Conservation (phyloP, 2,888 invertebrate genomes). For the Ochlodes sylvanus region DNA sequence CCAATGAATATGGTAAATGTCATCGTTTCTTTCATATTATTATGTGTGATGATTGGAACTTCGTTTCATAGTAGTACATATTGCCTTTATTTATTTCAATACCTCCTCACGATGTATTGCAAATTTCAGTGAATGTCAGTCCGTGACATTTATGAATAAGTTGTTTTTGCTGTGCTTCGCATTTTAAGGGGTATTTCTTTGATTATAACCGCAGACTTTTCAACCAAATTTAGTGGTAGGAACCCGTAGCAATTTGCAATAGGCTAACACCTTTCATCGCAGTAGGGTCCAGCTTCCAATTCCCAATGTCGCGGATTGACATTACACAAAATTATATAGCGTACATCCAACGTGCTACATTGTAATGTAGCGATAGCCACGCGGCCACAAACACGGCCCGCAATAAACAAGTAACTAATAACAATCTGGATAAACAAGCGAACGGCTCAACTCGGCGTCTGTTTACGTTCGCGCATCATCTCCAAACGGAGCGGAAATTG, state of each 20-base stretch:
- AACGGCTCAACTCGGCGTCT: slow-evolving; percentile 8
- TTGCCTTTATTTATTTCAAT: slow-evolving; percentile 23
- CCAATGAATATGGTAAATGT: too few relatives aligned
- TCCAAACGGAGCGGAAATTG: slow-evolving; percentile 29
- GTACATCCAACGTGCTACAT: background rate
- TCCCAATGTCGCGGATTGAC: background rate
- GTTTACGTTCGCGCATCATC: slow-evolving; percentile 31
- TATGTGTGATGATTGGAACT: background rate
- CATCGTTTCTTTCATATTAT: background rate
- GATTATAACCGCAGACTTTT: too few relatives aligned
- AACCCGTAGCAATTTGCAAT: too few relatives aligned
- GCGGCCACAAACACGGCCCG: slow-evolving; percentile 7
- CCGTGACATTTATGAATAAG: slow-evolving; percentile 19
- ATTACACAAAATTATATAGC: background rate
- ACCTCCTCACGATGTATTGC: slow-evolving; percentile 10
- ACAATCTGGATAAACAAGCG: slow-evolving; percentile 28
- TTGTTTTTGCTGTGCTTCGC: background rate
- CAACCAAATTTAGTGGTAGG: too few relatives aligned
- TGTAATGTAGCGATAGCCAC: slow-evolving; percentile 7
- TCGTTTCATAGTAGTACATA: slow-evolving; percentile 21
- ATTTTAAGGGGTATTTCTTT: too few relatives aligned
- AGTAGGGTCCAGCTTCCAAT: too few relatives aligned
- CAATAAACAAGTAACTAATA: slow-evolving; percentile 22
- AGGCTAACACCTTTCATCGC: too few relatives aligned
- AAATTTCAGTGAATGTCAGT: slow-evolving; percentile 28